Conservation (phyloP, 2,113 vertebrate genomes). For the Eretmochelys imbricata region DNA sequence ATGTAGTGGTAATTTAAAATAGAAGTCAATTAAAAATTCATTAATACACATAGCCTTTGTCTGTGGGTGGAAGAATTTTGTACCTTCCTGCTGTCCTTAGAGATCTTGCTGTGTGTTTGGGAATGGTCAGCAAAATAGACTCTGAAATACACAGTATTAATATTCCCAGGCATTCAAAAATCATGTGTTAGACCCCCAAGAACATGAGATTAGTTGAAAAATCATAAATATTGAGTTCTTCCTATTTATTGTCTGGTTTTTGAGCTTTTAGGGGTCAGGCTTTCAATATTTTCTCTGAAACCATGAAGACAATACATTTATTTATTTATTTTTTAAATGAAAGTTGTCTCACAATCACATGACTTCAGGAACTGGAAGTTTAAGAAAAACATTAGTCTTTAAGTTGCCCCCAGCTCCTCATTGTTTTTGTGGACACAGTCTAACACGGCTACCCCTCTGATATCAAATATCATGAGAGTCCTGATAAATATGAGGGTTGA, state of each 20-base stretch:
- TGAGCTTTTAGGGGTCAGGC: not conserved
- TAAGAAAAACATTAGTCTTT: not conserved
- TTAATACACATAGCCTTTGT: not conserved
- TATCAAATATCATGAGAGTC: not conserved
- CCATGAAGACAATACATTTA: not conserved
- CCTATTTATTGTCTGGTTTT: not conserved
- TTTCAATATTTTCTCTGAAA: slow-evolving; percentile 39
- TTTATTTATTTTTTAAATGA: slow-evolving; percentile 12
- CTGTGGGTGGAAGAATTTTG: not conserved
- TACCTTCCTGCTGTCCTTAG: not conserved
- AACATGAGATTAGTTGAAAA: not conserved
- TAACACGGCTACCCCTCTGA: too few species aligned
- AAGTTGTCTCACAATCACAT: slow-evolving; percentile 10
- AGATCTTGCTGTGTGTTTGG: not conserved
- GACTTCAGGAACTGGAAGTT: slow-evolving; percentile 7
- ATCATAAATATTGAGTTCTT: not conserved
- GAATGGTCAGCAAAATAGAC: not conserved
- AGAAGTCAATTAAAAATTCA: not conserved
- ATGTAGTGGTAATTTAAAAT: not conserved
- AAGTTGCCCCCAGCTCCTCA: too few species aligned
- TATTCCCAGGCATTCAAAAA: not conserved
- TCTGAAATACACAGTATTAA: not conserved
- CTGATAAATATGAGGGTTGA: not conserved
- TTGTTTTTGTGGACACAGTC: too few species aligned
- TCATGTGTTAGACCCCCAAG: not conserved